Percentiles rank a stretch among this genome's conserved stretches.
Conservation (phyloP, 2,113 vertebrate genomes). For the Antennarius striatus region DNA sequence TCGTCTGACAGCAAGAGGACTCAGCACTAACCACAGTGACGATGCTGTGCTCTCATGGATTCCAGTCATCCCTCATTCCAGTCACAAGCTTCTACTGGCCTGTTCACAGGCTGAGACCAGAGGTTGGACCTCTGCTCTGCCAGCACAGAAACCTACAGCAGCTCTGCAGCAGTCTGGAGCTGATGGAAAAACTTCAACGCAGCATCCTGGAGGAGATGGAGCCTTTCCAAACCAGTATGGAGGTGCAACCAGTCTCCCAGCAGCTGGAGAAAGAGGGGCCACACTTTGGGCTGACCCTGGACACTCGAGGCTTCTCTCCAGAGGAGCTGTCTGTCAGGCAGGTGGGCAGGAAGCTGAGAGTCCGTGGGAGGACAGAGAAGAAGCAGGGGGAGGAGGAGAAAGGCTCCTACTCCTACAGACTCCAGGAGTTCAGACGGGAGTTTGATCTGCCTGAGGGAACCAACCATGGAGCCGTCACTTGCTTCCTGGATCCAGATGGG, state of each 20-base stretch:
- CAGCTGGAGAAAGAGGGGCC: conserved; percentile 31
- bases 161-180: conserved; percentile 27
- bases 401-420: not conserved
- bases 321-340: conserved; percentile 74
- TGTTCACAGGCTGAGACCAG: conserved; percentile 31
- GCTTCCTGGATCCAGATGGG: not conserved
- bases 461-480: too few species aligned
- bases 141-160: conserved; percentile 63
- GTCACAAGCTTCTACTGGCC: conserved; percentile 14
- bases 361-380: conserved; percentile 65
- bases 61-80: conserved; percentile 17
- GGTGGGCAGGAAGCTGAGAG: conserved; percentile 70
- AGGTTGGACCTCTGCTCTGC: conserved; percentile 63
- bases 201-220: conserved; percentile 63
- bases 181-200: conserved; percentile 60
- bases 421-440: too few species aligned
- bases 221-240: conserved; percentile 26
- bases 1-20: conserved; percentile 1
- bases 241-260: conserved; percentile 39
- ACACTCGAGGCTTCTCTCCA: conserved; percentile 53
- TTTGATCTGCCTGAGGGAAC: too few species aligned
- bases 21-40: not conserved
- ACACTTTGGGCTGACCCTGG: too few species aligned
- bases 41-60: conserved; percentile 32
- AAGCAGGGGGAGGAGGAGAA: conserved; percentile 54